Evolutionary conservation across 2,888 invertebrate genomes (phyloP), one percentile per base, ranked within the genome.

Genomic region (Zygothrica quintamaculata): DNA sequence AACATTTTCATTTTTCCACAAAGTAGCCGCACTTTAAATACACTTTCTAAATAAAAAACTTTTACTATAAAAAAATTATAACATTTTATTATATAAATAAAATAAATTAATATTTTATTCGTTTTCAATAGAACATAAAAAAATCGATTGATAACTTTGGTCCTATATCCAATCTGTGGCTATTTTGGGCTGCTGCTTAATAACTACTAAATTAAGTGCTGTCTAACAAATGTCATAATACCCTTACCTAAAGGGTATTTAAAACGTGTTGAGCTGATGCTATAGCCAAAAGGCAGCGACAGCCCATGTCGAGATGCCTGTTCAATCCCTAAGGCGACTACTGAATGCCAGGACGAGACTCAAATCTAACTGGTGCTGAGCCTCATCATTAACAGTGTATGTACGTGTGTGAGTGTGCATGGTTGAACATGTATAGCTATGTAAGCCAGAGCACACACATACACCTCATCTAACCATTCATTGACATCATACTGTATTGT

Each of bases 401-500:
- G 9, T 36, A 34, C 57, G 61, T 40, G 33, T 43, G 34, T 47
- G 52, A 60, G 52, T 46, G 51, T 36, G 36, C n/a, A n/a, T n/a
- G n/a, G n/a, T n/a, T n/a, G n/a, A n/a, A n/a, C n/a, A n/a, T n/a
- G n/a, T 42, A 42, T 37, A 44, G 58, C 56, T 61, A 67, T 57
- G 44, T 74, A 68, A 55, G 26, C 11, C 1, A 56, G 58, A 59
- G 66, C 51, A 50, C 37, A 44, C 42, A 43, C 44, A 47, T 50
- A 55, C 74, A 84, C 78, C 79, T 82, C 77, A 77, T 74, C 74
- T 66, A 70, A 56, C 66, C 66, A 84, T 77, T 78, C 80, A 78
- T 73, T 81, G 81, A 78, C 85, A 84, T 66, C 71, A 69, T 87
- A 59, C 74, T 66, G 71, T 65, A 78, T 71, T 71, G 82, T 68